Evolutionary conservation across 2,888 invertebrate genomes (phyloP).

Genomic region (Hanleya hanleyi): DNA sequence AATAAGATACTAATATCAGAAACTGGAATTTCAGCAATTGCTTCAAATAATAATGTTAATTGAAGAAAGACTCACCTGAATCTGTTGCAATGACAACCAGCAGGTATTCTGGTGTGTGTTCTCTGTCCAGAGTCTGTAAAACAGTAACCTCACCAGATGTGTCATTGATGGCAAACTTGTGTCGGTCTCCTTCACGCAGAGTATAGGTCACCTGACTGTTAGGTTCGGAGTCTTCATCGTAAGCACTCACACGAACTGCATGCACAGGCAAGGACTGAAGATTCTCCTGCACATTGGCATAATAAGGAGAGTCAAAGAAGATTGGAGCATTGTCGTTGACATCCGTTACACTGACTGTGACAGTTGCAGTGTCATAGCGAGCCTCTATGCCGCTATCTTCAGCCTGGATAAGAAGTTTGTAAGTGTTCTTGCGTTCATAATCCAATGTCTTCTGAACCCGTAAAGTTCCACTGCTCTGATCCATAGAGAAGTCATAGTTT

Average conservation of each 20-base stretch:
- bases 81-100: conserved; percentile 90
- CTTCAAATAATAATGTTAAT: too few species aligned
- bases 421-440: conserved; percentile 90
- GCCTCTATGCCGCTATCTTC: conserved; percentile 77
- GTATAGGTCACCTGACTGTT: conserved; percentile 94
- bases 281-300: conserved; percentile 91
- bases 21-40: too few species aligned
- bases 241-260: conserved; percentile 82
- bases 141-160: conserved; percentile 78
- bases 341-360: conserved; percentile 89
- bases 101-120: conserved; percentile 86
- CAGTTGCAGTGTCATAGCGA: conserved; percentile 82
- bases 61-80: conserved; percentile 78
- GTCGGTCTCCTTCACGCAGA: conserved; percentile 91
- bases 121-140: conserved; percentile 86
- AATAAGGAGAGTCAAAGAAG: conserved; percentile 94
- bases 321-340: conserved; percentile 96
- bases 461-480: conserved; percentile 91
- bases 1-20: too few species aligned
- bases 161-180: conserved; percentile 81
- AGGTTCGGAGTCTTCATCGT: conserved; percentile 92
- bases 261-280: conserved; percentile 75
- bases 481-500: conserved; percentile 64
- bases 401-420: conserved; percentile 87
- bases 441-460: conserved; percentile 94